Evolutionary conservation across 2,797 vertebrate species (phyloP), one percentile per base, ranked within the genome.

Genomic region (Chromobotia macracanthus): DNA sequence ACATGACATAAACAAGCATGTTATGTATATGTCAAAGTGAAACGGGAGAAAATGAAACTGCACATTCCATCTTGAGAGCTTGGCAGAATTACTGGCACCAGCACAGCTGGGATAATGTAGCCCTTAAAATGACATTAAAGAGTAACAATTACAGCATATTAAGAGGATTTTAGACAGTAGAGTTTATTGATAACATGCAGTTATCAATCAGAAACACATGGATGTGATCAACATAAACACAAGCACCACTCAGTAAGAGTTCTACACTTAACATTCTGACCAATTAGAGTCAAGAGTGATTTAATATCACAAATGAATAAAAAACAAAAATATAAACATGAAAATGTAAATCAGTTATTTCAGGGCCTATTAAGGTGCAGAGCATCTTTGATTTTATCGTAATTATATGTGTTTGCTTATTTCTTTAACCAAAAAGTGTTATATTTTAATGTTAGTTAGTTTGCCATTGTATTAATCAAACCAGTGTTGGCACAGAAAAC

Each of bases 381-480:
- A 31, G 31, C 31, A 31, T 31, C 31, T 31, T 31, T 31, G 35
- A 70, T 51, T 82, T 65, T 21, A 64, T 61, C 28, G 19, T 58
- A 66, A 60, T 18, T 38, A 72, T 77, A 61, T 67, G 46, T 69
- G 25, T 73, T 80, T 60, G 72, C 18, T 38, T 61, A 61, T 68
- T 76, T 75, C 64, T 61, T 63, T 72, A 75, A 80, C 51, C 68
- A 56, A 77, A 58, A 82, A 66, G 72, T 65, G 41, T 67, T 50
- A 69, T 44, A 63, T 63, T 80, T 74, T 41, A 78, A 67, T 95
- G 93, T 94, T 91, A 92, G 85, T 91, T 91, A 91, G 84, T 89
- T 94, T 96, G 94, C 86, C 92, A 78, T 86, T 90, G 91, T 85
- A 88, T 87, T 75, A 81, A 83, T 89, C 94, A 91, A 89, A 90